Evolutionary conservation across 1,140 invertebrate genomes (phyloP).

Genomic region (Anoplophora glabripennis): DNA sequence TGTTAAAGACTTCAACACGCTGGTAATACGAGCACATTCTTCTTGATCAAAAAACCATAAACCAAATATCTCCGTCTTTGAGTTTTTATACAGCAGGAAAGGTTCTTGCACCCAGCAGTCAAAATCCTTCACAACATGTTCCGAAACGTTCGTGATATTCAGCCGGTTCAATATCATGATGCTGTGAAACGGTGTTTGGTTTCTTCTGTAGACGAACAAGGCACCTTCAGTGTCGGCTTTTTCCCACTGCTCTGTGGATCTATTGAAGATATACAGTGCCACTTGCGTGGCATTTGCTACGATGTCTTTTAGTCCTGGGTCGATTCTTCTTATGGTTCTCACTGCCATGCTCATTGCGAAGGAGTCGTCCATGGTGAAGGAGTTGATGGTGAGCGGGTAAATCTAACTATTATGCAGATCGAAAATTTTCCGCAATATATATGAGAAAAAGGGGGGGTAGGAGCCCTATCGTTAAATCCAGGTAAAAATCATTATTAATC

Average conservation of each 20-base stretch:
- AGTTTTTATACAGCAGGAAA: conserved; percentile 86
- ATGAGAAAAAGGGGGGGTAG: too few species aligned
- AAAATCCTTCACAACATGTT: conserved; percentile 82
- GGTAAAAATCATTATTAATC: too few species aligned
- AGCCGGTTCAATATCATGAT: conserved; percentile 92
- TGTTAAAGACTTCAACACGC: conserved; percentile 66
- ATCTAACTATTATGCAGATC: too few species aligned
- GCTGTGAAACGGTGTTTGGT: conserved; percentile 80
- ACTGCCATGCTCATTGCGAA: conserved; percentile 86
- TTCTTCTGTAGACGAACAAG: conserved; percentile 86
- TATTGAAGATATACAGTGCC: conserved; percentile 84
- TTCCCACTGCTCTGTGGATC: conserved; percentile 82
- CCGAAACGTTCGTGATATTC: conserved; percentile 84
- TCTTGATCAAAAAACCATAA: conserved; percentile 93
- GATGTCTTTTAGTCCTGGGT: conserved; percentile 89
- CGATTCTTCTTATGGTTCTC: conserved; percentile 83
- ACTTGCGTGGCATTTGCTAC: conserved; percentile 87
- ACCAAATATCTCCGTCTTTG: conserved; percentile 76
- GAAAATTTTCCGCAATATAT: too few species aligned
- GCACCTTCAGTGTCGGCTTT: conserved; percentile 90
- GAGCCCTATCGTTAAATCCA: too few species aligned
- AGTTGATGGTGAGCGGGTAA: not conserved
- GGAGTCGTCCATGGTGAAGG: conserved; percentile 61
- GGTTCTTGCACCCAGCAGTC: conserved; percentile 88
- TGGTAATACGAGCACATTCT: conserved; percentile 77